These are phyloP conservation scores for Coleophora flavipennella DNA, from an alignment of 2,888 invertebrate genomes.

Conservation along the genomic window DNA sequence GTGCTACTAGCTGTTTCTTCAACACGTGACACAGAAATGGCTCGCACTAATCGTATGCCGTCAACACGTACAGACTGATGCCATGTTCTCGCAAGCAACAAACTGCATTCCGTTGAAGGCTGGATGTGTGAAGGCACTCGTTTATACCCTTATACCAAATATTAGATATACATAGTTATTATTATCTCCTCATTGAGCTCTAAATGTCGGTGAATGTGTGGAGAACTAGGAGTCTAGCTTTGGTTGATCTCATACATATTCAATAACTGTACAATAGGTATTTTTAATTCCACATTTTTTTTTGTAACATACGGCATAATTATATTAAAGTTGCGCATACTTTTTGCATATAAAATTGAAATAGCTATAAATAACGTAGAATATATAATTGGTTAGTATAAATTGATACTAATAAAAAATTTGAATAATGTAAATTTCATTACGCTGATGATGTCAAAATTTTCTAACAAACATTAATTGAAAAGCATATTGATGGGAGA, in stretches of 20 bases:
- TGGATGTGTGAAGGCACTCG: conserved; percentile 70
- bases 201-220: conserved; percentile 7
- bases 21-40: conserved; percentile 19
- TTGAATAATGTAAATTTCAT: too few species aligned
- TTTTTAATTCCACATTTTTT: conserved; percentile 6
- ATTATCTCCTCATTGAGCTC: too few species aligned
- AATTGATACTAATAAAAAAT: too few species aligned
- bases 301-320: conserved; percentile 21
- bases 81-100: conserved; percentile 52
- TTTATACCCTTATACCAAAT: conserved; percentile 57
- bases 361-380: conserved; percentile 3
- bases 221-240: conserved; percentile 45
- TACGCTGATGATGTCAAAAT: too few species aligned
- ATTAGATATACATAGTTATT: conserved; percentile 25
- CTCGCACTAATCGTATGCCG: conserved; percentile 24
- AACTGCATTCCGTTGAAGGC: conserved; percentile 61
- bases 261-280: conserved; percentile 6
- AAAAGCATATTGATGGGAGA: too few species aligned
- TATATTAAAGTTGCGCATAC: conserved; percentile 36
- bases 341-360: conserved; percentile 30
- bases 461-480: too few species aligned
- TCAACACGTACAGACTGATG: conserved; percentile 25
- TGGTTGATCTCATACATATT: conserved; percentile 27
- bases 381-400: too few species aligned
- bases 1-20: too few species aligned